A percentile compares a stretch with the other conserved stretches of the same genome.
phyloP scores from a whole-genome alignment of 2,113 vertebrate species.

The Chionis minor region DNA sequence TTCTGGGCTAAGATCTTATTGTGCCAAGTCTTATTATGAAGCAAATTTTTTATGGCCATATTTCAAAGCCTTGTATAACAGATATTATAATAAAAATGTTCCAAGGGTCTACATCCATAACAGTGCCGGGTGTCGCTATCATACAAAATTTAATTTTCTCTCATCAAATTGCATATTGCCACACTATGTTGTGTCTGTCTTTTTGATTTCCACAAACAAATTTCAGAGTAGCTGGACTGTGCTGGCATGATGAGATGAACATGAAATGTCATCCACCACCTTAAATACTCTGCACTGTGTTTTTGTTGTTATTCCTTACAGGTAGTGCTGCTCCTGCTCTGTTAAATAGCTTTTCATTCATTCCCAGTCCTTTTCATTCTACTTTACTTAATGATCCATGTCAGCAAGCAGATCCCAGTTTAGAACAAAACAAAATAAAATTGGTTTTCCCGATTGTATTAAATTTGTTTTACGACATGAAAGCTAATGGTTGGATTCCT shows the following conservation, averaged over 20 bases:
- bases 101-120: background rate
- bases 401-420: background rate
- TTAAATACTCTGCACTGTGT: background rate
- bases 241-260: background rate
- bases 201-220: background rate
- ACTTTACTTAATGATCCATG: constrained; percentile 31
- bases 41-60: background rate
- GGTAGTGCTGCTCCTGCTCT: background rate
- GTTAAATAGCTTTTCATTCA: constrained; percentile 21
- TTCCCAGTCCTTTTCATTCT: background rate
- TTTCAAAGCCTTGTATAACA: background rate
- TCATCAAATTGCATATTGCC: background rate
- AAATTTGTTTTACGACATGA: background rate
- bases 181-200: background rate
- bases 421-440: constrained; percentile 19
- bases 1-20: background rate
- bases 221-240: background rate
- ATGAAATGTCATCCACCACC: background rate
- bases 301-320: background rate
- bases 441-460: background rate
- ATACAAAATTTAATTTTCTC: background rate
- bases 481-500: background rate
- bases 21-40: background rate
- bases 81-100: background rate
- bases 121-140: background rate